Evolutionary conservation across 2,113 vertebrate species (phyloP).

Genomic region (Nerophis lumbriciformis): DNA sequence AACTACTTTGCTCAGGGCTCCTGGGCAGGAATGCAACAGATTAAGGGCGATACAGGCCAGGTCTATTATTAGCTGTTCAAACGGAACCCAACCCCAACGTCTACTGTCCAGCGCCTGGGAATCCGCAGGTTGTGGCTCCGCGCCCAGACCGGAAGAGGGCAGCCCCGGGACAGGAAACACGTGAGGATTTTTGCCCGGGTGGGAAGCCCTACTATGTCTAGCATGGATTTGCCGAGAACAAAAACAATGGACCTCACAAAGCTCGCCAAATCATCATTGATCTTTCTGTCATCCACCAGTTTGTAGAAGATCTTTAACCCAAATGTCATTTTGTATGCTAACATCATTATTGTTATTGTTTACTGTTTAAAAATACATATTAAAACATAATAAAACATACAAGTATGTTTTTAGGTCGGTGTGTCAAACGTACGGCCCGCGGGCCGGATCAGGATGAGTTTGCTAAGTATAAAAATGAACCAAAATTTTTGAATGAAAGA

Average conservation of each 20-base stretch:
- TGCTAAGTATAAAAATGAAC: too few relatives aligned
- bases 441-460: too few relatives aligned
- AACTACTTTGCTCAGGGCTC: not conserved
- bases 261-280: not conserved
- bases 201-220: slow-evolving; percentile 44
- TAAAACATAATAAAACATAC: too few relatives aligned
- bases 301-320: too few relatives aligned
- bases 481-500: too few relatives aligned
- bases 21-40: slow-evolving; percentile 26
- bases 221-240: slow-evolving; percentile 46
- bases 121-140: slow-evolving; percentile 40
- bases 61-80: slow-evolving; percentile 48
- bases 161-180: slow-evolving; percentile 60
- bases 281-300: too few relatives aligned
- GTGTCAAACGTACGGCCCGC: too few relatives aligned
- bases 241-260: slow-evolving; percentile 44
- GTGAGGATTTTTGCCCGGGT: slow-evolving; percentile 50
- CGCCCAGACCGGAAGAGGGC: slow-evolving; percentile 53
- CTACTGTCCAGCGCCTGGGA: slow-evolving; percentile 15
- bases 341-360: too few relatives aligned
- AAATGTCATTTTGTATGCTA: too few relatives aligned
- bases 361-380: too few relatives aligned
- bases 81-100: slow-evolving; percentile 32
- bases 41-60: slow-evolving; percentile 6
- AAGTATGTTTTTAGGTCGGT: too few relatives aligned